These are phyloP conservation scores for Psettodes erumei DNA, from an alignment of 2,113 vertebrate species.

Conservation along the genomic window DNA sequence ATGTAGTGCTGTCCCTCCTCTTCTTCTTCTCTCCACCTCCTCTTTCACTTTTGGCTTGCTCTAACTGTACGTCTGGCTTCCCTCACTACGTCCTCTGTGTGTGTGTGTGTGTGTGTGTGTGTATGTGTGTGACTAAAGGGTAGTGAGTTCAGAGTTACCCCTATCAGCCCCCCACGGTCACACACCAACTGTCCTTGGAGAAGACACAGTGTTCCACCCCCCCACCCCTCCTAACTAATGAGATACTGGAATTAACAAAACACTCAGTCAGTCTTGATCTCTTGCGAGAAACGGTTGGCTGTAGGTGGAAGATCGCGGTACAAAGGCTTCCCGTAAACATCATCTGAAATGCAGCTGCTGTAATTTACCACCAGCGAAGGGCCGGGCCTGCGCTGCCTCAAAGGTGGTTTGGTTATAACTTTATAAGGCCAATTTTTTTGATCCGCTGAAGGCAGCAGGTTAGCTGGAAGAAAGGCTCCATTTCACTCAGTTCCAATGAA, in stretches of 20 bases:
- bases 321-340: conserved; percentile 71
- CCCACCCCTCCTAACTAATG: conserved; percentile 57
- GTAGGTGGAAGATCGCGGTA: conserved; percentile 41
- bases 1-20: conserved; percentile 23
- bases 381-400: conserved; percentile 19
- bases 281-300: conserved; percentile 51
- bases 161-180: conserved; percentile 30
- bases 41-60: conserved; percentile 49
- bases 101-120: conserved; percentile 29
- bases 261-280: conserved; percentile 55
- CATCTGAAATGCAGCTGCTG: conserved; percentile 67
- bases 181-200: conserved; percentile 60
- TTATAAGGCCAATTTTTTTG: conserved; percentile 60
- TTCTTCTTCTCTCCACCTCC: conserved; percentile 34
- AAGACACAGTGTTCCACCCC: conserved; percentile 65
- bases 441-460: conserved; percentile 39
- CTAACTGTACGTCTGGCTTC: conserved; percentile 68
- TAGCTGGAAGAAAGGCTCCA: not conserved
- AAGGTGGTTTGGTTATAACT: conserved; percentile 32
- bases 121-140: conserved; percentile 47
- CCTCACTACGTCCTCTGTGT: conserved; percentile 57
- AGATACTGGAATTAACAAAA: conserved; percentile 67
- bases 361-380: conserved; percentile 61
- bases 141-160: conserved; percentile 67
- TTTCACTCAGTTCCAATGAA: not conserved